phyloP scores from a whole-genome alignment of 2,797 vertebrate species.

The Myotis pilosus region DNA sequence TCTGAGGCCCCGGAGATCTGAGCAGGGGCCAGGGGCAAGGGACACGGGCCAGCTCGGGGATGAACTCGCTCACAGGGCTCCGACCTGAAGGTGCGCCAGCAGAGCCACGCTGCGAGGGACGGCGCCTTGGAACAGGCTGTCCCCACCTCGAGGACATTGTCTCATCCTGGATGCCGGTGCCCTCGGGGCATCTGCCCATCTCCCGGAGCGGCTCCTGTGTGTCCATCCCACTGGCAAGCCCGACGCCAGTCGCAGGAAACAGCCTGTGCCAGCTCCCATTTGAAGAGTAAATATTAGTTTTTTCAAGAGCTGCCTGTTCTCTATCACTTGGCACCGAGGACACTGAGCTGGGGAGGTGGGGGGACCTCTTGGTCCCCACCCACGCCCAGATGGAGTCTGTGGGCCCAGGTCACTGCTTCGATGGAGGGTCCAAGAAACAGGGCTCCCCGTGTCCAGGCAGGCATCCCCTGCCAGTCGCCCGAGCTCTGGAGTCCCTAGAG shows the following conservation, averaged over 20 bases:
- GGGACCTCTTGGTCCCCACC: neutral
- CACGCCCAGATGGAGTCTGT: neutral
- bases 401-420: neutral
- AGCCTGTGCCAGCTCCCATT: conserved; percentile 55
- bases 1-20: conserved; percentile 45
- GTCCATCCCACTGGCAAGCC: neutral
- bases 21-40: neutral
- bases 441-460: no score
- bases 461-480: neutral
- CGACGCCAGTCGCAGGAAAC: conserved; percentile 64
- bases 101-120: accelerated
- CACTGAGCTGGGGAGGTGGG: neutral
- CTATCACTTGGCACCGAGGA: conserved; percentile 55
- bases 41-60: neutral
- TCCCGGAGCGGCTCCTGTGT: neutral
- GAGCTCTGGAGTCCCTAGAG: neutral
- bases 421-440: neutral
- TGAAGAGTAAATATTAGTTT: conserved; percentile 79
- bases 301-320: conserved; percentile 71
- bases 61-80: conserved; percentile 56
- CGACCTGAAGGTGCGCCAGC: neutral
- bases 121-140: neutral
- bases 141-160: neutral
- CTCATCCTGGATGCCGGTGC: neutral
- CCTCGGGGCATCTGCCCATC: neutral